phyloP scores from a whole-genome alignment of 2,113 vertebrate species.

The Channa maculata region DNA sequence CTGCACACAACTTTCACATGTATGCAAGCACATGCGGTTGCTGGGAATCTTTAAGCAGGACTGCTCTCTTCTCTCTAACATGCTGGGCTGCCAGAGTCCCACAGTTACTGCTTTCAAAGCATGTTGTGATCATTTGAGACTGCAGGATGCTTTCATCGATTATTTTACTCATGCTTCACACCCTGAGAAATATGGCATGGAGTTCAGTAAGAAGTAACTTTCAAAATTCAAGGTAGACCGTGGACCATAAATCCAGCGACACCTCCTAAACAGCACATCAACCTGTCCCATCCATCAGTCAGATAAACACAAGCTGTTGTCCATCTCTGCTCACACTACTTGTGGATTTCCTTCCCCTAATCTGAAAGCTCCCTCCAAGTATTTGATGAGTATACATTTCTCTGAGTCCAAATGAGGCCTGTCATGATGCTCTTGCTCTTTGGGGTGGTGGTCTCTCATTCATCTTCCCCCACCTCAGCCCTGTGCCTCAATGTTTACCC shows the following conservation, averaged over 20 bases:
- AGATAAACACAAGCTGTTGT: slow-evolving; percentile 42
- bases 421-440: slow-evolving; percentile 59
- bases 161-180: neutral
- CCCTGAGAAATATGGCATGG: neutral
- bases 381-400: slow-evolving; percentile 67
- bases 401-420: slow-evolving; percentile 56
- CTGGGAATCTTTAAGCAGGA: slow-evolving; percentile 51
- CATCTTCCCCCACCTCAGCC: slow-evolving; percentile 31
- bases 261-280: slow-evolving; percentile 17
- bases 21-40: slow-evolving; percentile 51
- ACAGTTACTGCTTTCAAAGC: slow-evolving; percentile 53
- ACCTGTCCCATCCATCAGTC: slow-evolving; percentile 15
- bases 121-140: slow-evolving; percentile 16
- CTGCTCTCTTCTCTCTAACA: slow-evolving; percentile 52
- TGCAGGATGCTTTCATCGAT: slow-evolving; percentile 2
- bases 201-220: neutral
- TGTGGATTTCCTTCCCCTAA: slow-evolving; percentile 18
- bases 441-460: slow-evolving; percentile 48
- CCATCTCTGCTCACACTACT: slow-evolving; percentile 18
- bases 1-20: slow-evolving; percentile 55
- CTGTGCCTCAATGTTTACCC: slow-evolving; percentile 68
- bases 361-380: slow-evolving; percentile 52
- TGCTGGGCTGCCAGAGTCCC: slow-evolving; percentile 55
- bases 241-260: slow-evolving; percentile 40
- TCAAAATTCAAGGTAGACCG: slow-evolving; percentile 23